Percentiles rank a stretch among this genome's conserved stretches.
Conservation (phyloP, 2,888 invertebrate species). For the Auanema sp. region DNA sequence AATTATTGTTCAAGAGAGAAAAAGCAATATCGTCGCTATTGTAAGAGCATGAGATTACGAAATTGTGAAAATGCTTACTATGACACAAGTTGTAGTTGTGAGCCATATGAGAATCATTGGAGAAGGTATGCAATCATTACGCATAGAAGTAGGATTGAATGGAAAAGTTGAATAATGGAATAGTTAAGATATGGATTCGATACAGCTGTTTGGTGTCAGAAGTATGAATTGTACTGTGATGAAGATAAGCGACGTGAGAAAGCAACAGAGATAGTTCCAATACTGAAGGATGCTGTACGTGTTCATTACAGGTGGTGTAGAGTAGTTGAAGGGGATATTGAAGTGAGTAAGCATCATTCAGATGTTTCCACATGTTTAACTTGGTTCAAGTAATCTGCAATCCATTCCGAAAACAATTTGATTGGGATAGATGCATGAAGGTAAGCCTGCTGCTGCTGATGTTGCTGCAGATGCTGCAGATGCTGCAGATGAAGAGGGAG, state of each 20-base stretch:
- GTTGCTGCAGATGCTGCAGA: no score
- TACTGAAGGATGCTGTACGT: conserved; percentile 42
- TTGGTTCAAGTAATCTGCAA: conserved; percentile 45
- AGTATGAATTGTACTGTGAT: conserved; percentile 49
- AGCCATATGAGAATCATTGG: conserved; percentile 38
- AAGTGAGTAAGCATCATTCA: conserved; percentile 10
- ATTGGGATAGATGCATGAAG: conserved; percentile 50
- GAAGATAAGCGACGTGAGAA: conserved; percentile 42
- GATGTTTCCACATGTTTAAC: conserved; percentile 45
- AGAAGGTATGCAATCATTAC: conserved; percentile 20
- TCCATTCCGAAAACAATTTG: conserved; percentile 46
- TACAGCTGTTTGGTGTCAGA: conserved; percentile 54
- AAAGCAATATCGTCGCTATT: conserved; percentile 36
- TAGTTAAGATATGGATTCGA: conserved; percentile 34
- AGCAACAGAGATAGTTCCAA: conserved; percentile 34
- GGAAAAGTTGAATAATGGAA: neutral
- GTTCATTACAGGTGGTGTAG: conserved; percentile 41
- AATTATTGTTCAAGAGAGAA: conserved; percentile 46
- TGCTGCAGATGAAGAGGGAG: neutral
- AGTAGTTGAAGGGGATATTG: neutral
- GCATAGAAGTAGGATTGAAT: neutral
- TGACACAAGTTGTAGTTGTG: conserved; percentile 43
- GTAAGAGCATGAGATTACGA: conserved; percentile 20
- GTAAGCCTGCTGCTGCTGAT: no score
- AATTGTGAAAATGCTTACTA: conserved; percentile 20